phyloP scores from a whole-genome alignment of 2,888 invertebrate genomes.

The Drosophila lacicola region DNA sequence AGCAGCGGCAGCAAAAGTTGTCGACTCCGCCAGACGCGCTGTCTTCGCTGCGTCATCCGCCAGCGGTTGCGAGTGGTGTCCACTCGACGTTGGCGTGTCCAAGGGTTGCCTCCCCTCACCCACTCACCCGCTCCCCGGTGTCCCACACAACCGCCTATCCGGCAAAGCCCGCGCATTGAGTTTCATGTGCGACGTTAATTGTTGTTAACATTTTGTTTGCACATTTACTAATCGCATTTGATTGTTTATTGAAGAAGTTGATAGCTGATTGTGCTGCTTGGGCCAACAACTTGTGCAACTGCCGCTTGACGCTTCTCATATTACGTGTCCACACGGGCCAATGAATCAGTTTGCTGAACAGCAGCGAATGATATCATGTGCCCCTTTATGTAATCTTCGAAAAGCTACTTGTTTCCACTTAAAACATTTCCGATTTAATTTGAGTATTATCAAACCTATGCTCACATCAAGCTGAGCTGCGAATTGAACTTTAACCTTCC shows the following conservation, averaged over 20 bases:
- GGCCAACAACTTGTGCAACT: conserved; percentile 6
- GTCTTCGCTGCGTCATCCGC: conserved; percentile 73
- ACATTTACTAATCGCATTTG: conserved; percentile 72
- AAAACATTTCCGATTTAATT: too few relatives aligned
- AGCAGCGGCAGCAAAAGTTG: conserved; percentile 21
- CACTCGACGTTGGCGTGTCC: conserved; percentile 51
- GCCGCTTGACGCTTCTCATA: conserved; percentile 14
- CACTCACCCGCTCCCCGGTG: background rate
- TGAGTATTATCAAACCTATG: too few relatives aligned
- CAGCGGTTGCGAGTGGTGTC: conserved; percentile 25
- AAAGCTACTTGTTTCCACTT: background rate
- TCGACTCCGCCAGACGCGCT: conserved; percentile 55
- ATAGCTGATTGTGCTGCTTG: conserved; percentile 16
- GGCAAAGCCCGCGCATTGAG: conserved; percentile 27
- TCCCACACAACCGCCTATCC: background rate
- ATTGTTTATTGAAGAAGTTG: conserved; percentile 61
- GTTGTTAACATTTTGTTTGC: conserved; percentile 67
- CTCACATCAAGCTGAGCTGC: too few relatives aligned
- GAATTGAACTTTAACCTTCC: too few relatives aligned
- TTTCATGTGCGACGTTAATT: conserved; percentile 68
- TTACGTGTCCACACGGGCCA: conserved; percentile 27
- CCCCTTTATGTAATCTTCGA: background rate
- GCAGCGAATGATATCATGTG: background rate
- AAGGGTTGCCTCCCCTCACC: conserved; percentile 3
- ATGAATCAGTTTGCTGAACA: conserved; percentile 28